Evolutionary conservation across 30 jellyfish, hydroid and myxozoan genomes (phyloP).

Genomic region (Turritopsis rubra): DNA sequence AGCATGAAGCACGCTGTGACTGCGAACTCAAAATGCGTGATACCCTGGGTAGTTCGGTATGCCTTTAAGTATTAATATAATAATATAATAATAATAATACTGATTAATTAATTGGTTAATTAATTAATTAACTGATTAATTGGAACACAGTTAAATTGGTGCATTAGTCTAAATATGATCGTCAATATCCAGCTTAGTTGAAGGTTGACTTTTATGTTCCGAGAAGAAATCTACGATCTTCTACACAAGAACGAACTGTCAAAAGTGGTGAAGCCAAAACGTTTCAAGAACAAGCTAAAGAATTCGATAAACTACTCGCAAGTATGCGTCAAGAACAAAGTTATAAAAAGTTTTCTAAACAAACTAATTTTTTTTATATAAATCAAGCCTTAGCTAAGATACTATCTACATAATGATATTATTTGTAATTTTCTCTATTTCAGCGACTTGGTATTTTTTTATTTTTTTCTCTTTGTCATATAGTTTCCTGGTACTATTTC

Average conservation of each 20-base stretch:
- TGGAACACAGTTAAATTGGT: slow-evolving; percentile 17
- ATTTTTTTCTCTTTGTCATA: no score
- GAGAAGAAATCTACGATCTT: slow-evolving; percentile 17
- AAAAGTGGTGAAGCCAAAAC: slow-evolving; percentile 8
- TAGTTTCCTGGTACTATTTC: no score
- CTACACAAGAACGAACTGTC: neutral
- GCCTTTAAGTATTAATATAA: no score
- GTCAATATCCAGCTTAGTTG: neutral
- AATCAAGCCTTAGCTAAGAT: neutral
- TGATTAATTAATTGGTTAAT: no score
- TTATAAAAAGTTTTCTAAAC: neutral
- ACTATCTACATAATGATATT: no score
- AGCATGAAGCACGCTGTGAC: no score
- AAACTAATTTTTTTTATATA: neutral
- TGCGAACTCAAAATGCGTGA: no score
- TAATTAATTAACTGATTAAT: neutral
- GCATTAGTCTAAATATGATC: slow-evolving; percentile 5
- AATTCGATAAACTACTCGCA: neutral
- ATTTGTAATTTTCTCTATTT: no score
- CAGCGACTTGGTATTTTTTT: no score
- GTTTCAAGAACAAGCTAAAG: neutral
- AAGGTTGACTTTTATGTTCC: slow-evolving; percentile 6
- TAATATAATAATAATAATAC: no score
- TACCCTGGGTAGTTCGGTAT: no score
- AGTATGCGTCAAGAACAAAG: neutral